Evolutionary conservation across 2,888 invertebrate species (phyloP).

Genomic region (Drosophila monieri): DNA sequence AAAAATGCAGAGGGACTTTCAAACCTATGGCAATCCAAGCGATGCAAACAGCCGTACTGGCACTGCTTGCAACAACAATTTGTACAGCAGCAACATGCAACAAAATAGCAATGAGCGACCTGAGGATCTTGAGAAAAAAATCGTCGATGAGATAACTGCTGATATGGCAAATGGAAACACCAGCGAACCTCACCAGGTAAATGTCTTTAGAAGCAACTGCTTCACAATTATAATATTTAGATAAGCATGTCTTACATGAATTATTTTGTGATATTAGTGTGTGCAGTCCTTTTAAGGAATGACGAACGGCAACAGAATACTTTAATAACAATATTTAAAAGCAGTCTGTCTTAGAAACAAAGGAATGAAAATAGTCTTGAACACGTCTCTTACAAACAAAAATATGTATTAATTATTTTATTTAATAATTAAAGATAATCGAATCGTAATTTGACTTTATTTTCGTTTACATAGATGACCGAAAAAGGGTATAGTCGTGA

Average conservation of each 20-base stretch:
- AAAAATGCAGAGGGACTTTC: conserved; percentile 79
- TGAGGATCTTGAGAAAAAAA: conserved; percentile 42
- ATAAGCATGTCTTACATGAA: not conserved
- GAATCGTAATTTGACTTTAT: conserved; percentile 7
- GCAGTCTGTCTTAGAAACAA: too few relatives aligned
- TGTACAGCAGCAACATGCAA: conserved; percentile 59
- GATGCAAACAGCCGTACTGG: conserved; percentile 46
- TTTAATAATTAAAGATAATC: not conserved
- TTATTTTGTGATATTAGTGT: too few relatives aligned
- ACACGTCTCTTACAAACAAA: too few relatives aligned
- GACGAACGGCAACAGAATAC: too few relatives aligned
- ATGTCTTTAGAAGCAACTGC: conserved; percentile 26
- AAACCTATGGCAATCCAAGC: conserved; percentile 69
- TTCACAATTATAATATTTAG: not conserved
- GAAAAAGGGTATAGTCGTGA: conserved; percentile 75
- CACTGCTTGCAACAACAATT: conserved; percentile 75
- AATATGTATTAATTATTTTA: too few relatives aligned
- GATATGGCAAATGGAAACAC: conserved; percentile 73
- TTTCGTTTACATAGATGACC: conserved; percentile 40
- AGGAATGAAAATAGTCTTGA: too few relatives aligned
- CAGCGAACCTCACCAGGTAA: conserved; percentile 66
- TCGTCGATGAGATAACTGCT: conserved; percentile 59
- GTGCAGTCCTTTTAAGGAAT: too few relatives aligned
- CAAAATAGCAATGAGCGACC: conserved; percentile 54
- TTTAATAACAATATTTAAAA: too few relatives aligned